Evolutionary conservation across 2,113 vertebrate genomes (phyloP), one percentile per base, ranked within the genome.

Genomic region (Oreotrochilus melanogaster): DNA sequence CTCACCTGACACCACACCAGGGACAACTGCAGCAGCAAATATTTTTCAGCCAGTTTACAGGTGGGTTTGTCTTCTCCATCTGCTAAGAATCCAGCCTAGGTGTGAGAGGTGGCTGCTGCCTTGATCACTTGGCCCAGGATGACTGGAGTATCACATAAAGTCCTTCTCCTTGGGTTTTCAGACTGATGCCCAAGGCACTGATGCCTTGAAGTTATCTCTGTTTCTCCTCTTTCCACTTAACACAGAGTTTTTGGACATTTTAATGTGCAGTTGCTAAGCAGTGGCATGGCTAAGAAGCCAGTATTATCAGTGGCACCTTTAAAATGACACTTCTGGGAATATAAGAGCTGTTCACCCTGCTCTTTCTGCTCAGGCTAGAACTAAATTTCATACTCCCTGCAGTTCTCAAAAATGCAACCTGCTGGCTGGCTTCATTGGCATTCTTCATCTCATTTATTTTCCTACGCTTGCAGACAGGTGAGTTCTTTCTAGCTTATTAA

Each of bases 191-290:
- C 18, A 35, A 50, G 57, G 87, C 64, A 70, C 15, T 24, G 48
- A 31, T 45, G 22, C 23, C 72, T 78, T 11, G 56, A 88, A 80
- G 51, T 80, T 42, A 23, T 14, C 85, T 81, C 62, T 53, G 10
- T 39, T 88, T 58, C 88, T 93, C 50, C 65, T 65, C 64, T 88
- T 95, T 48, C 79, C 61, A 76, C 39, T 50, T 14, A 78, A 50
- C 42, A 28, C 3, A 1, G 42, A 82, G 37, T 0, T 70, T 93
- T 87, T 28, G 25, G 50, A 53, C 51, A 58, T 58, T 89, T 87
- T 54, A 79, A 78, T 51, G 62, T 27, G 43, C 75, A 92, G 81
- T 88, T 96, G 92, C 94, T 89, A 96, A 89, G 93, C 83, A 95
- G 76, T 67, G 60, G 69, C 66, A 82, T 25, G 58, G 69, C 75